Percentiles rank a stretch among this genome's conserved stretches.
phyloP scores from a whole-genome alignment of 2,888 invertebrate genomes.

The Ypsolopha sequella region DNA sequence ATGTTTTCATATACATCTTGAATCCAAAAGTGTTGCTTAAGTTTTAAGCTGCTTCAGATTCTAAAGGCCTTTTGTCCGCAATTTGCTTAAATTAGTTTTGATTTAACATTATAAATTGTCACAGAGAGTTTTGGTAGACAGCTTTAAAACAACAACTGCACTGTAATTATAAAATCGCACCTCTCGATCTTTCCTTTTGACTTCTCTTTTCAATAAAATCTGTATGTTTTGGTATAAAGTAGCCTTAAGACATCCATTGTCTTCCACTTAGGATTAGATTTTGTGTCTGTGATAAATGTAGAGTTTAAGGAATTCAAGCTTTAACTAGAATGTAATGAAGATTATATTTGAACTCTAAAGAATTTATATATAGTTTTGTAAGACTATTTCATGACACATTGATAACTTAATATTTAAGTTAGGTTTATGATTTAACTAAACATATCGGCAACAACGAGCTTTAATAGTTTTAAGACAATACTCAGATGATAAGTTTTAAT shows the following conservation, averaged over 20 bases:
- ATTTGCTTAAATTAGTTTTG: constrained; percentile 37
- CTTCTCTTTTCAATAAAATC: constrained; percentile 9
- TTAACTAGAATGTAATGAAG: constrained; percentile 13
- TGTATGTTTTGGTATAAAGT: background rate
- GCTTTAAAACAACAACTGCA: constrained; percentile 59
- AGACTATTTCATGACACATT: background rate
- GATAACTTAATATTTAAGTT: background rate
- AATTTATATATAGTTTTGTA: background rate
- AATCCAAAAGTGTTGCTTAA: too few relatives aligned
- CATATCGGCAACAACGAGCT: constrained; percentile 33
- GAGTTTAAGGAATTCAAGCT: constrained; percentile 9
- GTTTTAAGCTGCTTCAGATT: too few relatives aligned
- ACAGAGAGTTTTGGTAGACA: constrained; percentile 65
- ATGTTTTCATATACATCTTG: too few relatives aligned
- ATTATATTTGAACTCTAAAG: constrained; percentile 3
- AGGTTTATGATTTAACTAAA: constrained; percentile 4
- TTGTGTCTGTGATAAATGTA: constrained; percentile 45
- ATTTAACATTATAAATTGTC: constrained; percentile 43
- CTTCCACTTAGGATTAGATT: constrained; percentile 50
- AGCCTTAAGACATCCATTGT: constrained; percentile 29
- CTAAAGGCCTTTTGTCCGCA: constrained; percentile 23
- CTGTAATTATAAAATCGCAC: constrained; percentile 58
- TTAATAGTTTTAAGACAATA: constrained; percentile 30
- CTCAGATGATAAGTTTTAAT: background rate
- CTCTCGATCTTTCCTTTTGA: constrained; percentile 20